Conservation (phyloP, 2,113 vertebrate species). For the Okapia johnstoni region DNA sequence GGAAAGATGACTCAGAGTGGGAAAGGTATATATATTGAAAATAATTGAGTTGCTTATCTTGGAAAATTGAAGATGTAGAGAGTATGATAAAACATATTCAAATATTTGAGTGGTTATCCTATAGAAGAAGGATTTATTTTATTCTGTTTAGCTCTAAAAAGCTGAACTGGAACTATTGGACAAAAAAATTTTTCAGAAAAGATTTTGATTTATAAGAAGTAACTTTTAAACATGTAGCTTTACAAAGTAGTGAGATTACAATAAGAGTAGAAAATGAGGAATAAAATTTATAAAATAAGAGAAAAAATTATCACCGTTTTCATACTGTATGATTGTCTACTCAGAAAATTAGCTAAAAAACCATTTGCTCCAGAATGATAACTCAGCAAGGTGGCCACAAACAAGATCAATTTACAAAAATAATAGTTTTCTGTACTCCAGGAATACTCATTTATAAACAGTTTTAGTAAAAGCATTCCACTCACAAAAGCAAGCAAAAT, state of each 20-base stretch:
- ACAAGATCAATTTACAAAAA: background rate
- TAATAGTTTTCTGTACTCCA: background rate
- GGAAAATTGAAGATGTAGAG: conserved; percentile 16
- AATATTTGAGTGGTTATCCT: background rate
- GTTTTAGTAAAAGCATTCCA: background rate
- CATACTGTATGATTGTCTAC: background rate
- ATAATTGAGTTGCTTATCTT: background rate
- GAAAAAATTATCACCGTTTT: background rate
- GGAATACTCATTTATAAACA: background rate
- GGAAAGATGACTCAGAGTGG: background rate
- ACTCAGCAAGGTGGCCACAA: background rate
- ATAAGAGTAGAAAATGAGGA: background rate
- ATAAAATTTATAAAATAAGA: conserved; percentile 9
- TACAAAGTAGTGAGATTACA: background rate
- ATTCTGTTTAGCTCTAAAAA: conserved; percentile 9
- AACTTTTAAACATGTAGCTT: background rate
- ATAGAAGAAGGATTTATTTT: background rate
- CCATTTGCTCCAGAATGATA: background rate
- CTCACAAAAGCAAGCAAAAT: background rate
- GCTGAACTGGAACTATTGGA: background rate
- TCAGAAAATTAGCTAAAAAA: background rate
- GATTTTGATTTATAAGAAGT: background rate
- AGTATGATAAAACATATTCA: background rate
- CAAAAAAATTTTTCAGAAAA: background rate
- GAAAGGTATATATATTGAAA: background rate